Conservation (phyloP, 2,113 vertebrate species). For the Calonectris borealis region DNA sequence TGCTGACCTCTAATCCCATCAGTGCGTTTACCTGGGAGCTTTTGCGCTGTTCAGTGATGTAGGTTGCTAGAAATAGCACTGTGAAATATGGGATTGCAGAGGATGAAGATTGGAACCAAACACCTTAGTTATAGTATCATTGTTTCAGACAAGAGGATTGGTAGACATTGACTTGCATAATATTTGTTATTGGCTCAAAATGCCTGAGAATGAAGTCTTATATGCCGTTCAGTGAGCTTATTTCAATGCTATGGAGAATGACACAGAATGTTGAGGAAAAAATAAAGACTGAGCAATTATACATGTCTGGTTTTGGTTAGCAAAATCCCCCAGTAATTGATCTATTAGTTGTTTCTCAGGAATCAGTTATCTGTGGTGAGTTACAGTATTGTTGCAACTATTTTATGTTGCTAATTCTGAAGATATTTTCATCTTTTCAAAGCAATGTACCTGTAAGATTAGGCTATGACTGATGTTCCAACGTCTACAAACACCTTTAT, state of each 20-base stretch:
- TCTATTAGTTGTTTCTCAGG: neutral
- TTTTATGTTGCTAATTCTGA: neutral
- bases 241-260: neutral
- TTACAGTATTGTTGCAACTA: neutral
- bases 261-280: neutral
- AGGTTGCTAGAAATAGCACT: neutral
- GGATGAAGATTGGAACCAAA: neutral
- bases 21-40: neutral
- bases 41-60: neutral
- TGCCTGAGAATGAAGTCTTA: fast-evolving
- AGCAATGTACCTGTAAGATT: neutral
- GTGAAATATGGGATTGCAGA: neutral
- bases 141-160: neutral
- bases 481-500: neutral
- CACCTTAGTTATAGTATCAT: neutral
- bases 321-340: neutral
- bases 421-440: neutral
- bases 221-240: neutral
- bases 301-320: neutral
- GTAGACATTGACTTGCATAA: neutral
- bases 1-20: neutral
- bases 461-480: neutral
- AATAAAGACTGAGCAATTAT: neutral
- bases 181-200: neutral
- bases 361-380: neutral